A percentile compares a stretch with the other conserved stretches of the same genome.
Conservation (phyloP, 2,888 invertebrate genomes). For the Petrolisthes cinctipes region DNA sequence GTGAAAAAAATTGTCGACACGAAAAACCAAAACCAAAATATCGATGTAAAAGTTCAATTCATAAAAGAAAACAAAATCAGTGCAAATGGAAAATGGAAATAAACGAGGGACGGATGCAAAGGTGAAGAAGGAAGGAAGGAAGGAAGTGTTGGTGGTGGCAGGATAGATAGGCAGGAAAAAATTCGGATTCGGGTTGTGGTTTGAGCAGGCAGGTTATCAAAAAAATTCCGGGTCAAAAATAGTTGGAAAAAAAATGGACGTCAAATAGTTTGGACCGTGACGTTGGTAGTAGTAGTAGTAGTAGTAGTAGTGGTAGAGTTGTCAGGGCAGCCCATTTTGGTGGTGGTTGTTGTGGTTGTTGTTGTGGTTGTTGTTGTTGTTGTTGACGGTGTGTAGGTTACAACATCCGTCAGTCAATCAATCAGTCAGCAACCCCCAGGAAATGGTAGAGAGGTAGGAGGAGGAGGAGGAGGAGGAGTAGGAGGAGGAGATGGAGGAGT, state of each 20-base stretch:
- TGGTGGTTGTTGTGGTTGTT: constrained; percentile 34
- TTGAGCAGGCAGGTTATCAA: not conserved
- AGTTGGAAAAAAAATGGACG: not conserved
- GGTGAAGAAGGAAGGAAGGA: not conserved
- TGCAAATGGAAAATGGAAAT: not conserved
- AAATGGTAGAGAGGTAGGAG: not conserved
- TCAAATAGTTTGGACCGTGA: constrained; percentile 32
- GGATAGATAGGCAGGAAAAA: not conserved
- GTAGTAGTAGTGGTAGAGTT: constrained; percentile 30
- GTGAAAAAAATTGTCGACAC: too few species aligned
- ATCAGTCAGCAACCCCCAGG: not conserved
- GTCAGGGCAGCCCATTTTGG: constrained; percentile 26
- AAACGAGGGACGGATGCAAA: not conserved
- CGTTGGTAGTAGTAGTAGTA: constrained; percentile 41
- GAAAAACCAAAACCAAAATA: too few species aligned
- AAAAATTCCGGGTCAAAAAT: not conserved
- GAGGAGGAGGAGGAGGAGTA: not conserved
- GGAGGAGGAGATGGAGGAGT: not conserved
- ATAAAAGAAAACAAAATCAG: too few species aligned
- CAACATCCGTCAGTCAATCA: constrained; percentile 38
- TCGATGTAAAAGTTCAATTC: too few species aligned
- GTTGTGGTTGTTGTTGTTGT: constrained; percentile 32
- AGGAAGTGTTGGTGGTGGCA: not conserved
- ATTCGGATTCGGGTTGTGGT: too few species aligned
- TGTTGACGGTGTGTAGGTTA: constrained; percentile 34